A percentile compares a stretch with the other conserved stretches of the same genome.
These are phyloP conservation scores for Chymomyza caudatula DNA, from an alignment of 2,888 invertebrate genomes.

Conservation along the genomic window DNA sequence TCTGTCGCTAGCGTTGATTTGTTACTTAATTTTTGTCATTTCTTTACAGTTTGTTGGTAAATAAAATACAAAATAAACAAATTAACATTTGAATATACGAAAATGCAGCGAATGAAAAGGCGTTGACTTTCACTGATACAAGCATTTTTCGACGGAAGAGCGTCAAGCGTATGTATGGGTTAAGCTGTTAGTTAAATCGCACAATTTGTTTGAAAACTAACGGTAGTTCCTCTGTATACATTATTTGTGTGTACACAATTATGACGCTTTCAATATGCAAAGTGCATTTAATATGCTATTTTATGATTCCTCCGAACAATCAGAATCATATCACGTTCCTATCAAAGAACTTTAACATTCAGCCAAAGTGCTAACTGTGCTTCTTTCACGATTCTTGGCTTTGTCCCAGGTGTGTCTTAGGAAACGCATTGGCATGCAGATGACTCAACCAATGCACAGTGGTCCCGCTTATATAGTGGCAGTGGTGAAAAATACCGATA, in stretches of 20 bases:
- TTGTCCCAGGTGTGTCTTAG: constrained; percentile 40
- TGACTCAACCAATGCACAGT: background rate
- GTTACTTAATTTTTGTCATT: constrained; percentile 44
- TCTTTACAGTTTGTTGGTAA: constrained; percentile 30
- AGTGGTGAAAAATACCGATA: background rate
- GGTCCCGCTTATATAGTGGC: background rate
- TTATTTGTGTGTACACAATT: constrained; percentile 13
- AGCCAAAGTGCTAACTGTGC: background rate
- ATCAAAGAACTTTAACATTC: constrained; percentile 24
- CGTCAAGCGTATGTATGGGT: background rate
- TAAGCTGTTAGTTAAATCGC: constrained; percentile 23
- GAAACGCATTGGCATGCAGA: constrained; percentile 7
- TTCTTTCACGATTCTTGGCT: constrained; percentile 14
- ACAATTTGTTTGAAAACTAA: constrained; percentile 28
- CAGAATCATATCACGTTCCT: constrained; percentile 38
- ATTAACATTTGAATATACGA: constrained; percentile 50
- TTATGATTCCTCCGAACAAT: constrained; percentile 15
- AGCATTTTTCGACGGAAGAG: constrained; percentile 2
- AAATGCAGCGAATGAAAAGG: constrained; percentile 38
- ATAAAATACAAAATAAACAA: constrained; percentile 58
- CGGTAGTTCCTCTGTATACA: constrained; percentile 29
- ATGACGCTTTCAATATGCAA: constrained; percentile 37
- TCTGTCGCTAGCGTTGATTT: constrained; percentile 15
- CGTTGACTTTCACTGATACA: constrained; percentile 54
- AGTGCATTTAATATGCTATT: constrained; percentile 16